Conservation (phyloP, 2,113 vertebrate genomes). For the Caracal caracal region DNA sequence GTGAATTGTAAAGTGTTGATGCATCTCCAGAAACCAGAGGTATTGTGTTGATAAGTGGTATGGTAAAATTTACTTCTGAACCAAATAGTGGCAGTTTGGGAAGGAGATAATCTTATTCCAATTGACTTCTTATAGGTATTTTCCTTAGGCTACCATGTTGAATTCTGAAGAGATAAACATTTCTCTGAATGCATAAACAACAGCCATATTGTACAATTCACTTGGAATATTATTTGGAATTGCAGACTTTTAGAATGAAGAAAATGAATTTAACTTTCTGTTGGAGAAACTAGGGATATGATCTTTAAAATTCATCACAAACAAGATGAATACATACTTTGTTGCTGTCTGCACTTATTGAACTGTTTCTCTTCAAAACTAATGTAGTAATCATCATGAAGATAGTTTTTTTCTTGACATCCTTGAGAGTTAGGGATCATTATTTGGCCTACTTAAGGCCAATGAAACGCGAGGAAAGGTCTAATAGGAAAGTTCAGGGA, state of each 20-base stretch:
- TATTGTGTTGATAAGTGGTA: neutral
- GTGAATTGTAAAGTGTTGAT: neutral
- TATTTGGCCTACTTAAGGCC: neutral
- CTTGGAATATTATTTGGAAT: neutral
- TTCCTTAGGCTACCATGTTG: neutral
- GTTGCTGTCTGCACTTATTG: neutral
- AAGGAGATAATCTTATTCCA: neutral
- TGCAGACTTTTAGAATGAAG: neutral
- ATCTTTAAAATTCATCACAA: neutral
- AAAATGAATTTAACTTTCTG: neutral
- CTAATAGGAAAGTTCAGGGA: neutral
- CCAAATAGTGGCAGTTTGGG: neutral
- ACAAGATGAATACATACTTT: neutral
- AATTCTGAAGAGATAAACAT: constrained; percentile 8
- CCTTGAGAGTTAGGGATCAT: neutral
- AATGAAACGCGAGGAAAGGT: neutral
- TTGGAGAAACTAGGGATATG: neutral
- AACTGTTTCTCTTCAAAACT: neutral
- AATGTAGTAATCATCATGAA: neutral
- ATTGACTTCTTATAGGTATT: neutral
- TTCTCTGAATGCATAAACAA: neutral
- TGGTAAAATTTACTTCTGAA: neutral
- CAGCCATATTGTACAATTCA: neutral
- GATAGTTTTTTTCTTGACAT: neutral
- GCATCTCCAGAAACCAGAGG: neutral